Conservation (phyloP, 2,888 invertebrate species). For the Dendrolimus houi region DNA sequence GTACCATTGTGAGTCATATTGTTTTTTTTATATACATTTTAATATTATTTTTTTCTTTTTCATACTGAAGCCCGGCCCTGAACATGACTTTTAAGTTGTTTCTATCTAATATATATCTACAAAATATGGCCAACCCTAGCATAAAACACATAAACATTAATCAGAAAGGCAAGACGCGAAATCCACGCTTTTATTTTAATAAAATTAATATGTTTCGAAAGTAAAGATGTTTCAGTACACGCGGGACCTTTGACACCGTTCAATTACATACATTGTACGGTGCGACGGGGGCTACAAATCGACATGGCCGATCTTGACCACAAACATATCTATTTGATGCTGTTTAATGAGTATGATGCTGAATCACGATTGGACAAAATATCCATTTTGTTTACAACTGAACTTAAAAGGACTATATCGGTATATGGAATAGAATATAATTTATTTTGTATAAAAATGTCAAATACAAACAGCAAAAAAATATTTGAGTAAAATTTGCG, state of each 20-base stretch:
- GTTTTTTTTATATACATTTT: too few relatives aligned
- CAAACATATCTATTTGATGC: conserved; percentile 29
- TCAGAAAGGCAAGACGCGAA: conserved; percentile 19
- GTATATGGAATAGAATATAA: too few relatives aligned
- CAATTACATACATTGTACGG: conserved; percentile 47
- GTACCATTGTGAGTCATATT: too few relatives aligned
- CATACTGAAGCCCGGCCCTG: too few relatives aligned
- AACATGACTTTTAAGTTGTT: too few relatives aligned
- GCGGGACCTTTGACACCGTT: conserved; percentile 39
- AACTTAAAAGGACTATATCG: too few relatives aligned
- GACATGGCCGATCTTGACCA: conserved; percentile 11
- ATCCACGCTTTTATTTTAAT: conserved; percentile 21
- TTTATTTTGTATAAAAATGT: too few relatives aligned
- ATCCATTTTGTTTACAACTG: background rate
- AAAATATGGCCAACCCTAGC: background rate
- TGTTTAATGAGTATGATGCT: conserved; percentile 16
- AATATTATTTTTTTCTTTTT: too few relatives aligned
- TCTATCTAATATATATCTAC: too few relatives aligned
- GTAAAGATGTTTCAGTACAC: conserved; percentile 10
- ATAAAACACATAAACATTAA: conserved; percentile 21
- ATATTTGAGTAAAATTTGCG: too few relatives aligned
- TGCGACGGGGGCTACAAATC: conserved; percentile 25
- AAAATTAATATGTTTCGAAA: conserved; percentile 24
- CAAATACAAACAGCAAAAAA: too few relatives aligned
- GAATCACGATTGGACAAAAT: conserved; percentile 14